Evolutionary conservation across 2,113 vertebrate species (phyloP).

Genomic region (Nymphicus hollandicus): DNA sequence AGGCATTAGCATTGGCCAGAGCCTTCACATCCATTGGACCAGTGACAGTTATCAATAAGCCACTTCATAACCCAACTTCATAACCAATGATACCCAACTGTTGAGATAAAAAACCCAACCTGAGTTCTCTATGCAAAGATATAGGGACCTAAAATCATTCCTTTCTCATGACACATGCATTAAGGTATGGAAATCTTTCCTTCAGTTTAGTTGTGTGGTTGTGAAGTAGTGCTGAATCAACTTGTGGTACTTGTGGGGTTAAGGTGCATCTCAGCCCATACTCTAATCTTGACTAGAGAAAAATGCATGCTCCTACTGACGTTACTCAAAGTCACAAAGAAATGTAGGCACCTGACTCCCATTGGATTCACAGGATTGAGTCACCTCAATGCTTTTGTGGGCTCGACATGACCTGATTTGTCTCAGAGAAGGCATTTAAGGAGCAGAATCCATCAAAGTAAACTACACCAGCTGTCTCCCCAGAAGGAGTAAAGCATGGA

Average conservation of each 20-base stretch:
- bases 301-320: not conserved
- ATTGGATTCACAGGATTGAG: not conserved
- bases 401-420: slow-evolving; percentile 4
- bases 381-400: not conserved
- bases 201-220: not conserved
- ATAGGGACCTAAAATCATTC: not conserved
- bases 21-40: not conserved
- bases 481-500: slow-evolving; percentile 46
- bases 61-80: not conserved
- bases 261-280: not conserved
- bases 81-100: not conserved
- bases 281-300: not conserved
- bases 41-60: not conserved
- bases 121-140: not conserved
- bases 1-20: not conserved
- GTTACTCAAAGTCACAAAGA: not conserved
- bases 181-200: not conserved
- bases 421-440: not conserved
- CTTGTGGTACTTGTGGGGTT: not conserved
- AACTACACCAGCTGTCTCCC: slow-evolving; percentile 33
- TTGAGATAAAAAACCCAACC: not conserved
- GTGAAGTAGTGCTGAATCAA: not conserved
- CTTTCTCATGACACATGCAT: not conserved
- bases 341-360: not conserved
- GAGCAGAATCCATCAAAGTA: slow-evolving; percentile 10